Evolutionary conservation across 2,888 invertebrate species (phyloP), one percentile per base, ranked within the genome.

Genomic region (Dyspetes luteomarginatus): DNA sequence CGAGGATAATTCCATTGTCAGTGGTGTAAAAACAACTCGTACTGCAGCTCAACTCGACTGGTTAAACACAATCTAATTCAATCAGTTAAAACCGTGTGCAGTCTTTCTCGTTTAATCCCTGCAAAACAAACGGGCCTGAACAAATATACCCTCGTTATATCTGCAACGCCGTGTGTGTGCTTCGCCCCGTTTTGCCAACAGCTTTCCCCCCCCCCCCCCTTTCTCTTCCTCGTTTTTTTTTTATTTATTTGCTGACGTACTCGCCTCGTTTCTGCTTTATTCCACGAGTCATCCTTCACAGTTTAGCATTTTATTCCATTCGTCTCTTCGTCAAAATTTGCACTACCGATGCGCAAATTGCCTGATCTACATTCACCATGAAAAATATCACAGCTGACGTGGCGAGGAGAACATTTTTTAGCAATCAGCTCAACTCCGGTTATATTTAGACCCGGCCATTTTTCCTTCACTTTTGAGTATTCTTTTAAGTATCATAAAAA

Each of bases 41-140:
- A 56, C 50, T 52, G 26, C 7, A 74, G 17, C 60, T 73, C 79
- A 77, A 72, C 80, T 64, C 82, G 80, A 73, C 82, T 83, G 85
- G 86, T 88, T 88, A 86, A 88, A 89, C 86, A 85, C 85, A 85
- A 87, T 87, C 87, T 87, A 86, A 87, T 87, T 87, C 85, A 88
- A 89, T 89, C 88, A 86, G 84, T 86, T 89, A 83, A 87, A 88
- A 86, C 60, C 41, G 36, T 55, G 41, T n/a, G 15, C 80, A 24
- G 60, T 55, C 64, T 30, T 60, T 73, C 58, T 65, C 81, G 64
- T 82, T 80, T 87, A 86, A 86, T 87, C 84, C 81, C 36, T 72
- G 72, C 73, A 79, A 84, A 85, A 48, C 15, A 15, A 17, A 4
- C 7, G 52, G 65, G 65, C 81, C 50, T 60, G 80, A 84, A 84